Conservation (phyloP, 2,888 invertebrate genomes). For the Caenorhabditis sp. region DNA sequence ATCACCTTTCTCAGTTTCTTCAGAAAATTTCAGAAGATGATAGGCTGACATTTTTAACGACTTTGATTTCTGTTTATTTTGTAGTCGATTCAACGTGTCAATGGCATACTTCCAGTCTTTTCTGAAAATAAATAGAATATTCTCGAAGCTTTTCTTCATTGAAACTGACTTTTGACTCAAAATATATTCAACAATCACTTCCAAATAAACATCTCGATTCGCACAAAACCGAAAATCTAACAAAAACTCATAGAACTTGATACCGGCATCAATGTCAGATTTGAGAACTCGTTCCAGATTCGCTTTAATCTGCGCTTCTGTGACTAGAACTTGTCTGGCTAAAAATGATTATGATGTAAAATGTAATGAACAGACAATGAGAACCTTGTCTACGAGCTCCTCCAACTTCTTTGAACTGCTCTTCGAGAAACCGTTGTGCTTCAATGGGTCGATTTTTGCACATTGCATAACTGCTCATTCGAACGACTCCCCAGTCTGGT, state of each 20-base stretch:
- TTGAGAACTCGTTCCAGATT: constrained; percentile 24
- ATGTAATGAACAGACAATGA: too few species aligned
- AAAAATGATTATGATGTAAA: background rate
- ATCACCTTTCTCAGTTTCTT: constrained; percentile 13
- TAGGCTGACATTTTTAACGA: constrained; percentile 24
- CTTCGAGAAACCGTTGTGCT: constrained; percentile 23
- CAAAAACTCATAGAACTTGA: constrained; percentile 28
- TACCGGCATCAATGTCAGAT: constrained; percentile 7
- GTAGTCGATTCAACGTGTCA: background rate
- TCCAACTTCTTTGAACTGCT: constrained; percentile 29
- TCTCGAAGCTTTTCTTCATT: background rate
- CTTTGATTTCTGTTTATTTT: constrained; percentile 16
- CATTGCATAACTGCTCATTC: constrained; percentile 38
- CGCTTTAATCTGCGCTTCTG: constrained; percentile 29
- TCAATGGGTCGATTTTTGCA: constrained; percentile 3
- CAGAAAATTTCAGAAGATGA: constrained; percentile 22
- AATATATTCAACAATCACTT: constrained; percentile 9
- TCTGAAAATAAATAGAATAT: background rate
- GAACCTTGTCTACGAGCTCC: constrained; percentile 2
- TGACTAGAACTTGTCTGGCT: constrained; percentile 32
- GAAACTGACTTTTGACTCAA: constrained; percentile 14
- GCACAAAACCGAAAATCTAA: constrained; percentile 31
- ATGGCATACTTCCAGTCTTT: constrained; percentile 20
- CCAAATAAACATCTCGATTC: constrained; percentile 31
- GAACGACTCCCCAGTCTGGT: constrained; percentile 38